Evolutionary conservation across 2,888 invertebrate genomes (phyloP).

Genomic region (Drosophila mercatorum): DNA sequence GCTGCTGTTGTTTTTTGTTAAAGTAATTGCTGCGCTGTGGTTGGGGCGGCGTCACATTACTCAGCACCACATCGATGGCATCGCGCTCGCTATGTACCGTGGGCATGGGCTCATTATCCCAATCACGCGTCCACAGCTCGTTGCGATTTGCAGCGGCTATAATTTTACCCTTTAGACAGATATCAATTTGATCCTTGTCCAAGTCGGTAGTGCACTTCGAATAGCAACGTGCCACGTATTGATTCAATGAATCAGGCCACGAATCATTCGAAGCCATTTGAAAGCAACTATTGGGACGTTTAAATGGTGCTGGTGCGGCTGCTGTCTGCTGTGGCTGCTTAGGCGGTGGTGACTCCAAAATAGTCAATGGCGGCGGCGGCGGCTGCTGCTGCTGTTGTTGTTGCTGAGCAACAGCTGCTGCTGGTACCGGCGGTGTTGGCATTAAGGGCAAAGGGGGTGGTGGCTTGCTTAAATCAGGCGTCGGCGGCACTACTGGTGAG

Average conservation of each 20-base stretch:
- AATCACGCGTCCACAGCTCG: conserved; percentile 95
- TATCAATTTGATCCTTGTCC: conserved; percentile 97
- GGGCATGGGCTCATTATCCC: conserved; percentile 97
- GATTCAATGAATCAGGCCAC: conserved; percentile 92
- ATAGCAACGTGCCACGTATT: conserved; percentile 96
- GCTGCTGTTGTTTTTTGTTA: conserved; percentile 62
- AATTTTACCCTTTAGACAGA: conserved; percentile 96
- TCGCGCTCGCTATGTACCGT: conserved; percentile 92
- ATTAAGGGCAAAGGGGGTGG: conserved; percentile 77
- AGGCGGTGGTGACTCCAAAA: conserved; percentile 12
- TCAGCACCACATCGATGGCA: conserved; percentile 85
- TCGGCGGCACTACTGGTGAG: conserved; percentile 41
- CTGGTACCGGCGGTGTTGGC: conserved; percentile 17
- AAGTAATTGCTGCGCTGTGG: conserved; percentile 84
- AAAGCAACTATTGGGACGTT: conserved; percentile 84
- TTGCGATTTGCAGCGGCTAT: conserved; percentile 95
- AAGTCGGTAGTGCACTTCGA: conserved; percentile 94
- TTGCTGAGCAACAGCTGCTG: conserved; percentile 18
- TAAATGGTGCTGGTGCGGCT: conserved; percentile 49
- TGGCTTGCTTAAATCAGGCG: conserved; percentile 81
- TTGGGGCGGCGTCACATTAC: conserved; percentile 85
- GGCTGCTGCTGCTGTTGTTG: conserved; percentile 5
- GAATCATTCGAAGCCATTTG: conserved; percentile 87
- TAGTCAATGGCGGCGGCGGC: neutral
- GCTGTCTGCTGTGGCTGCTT: conserved; percentile 11